Percentiles rank a stretch among this genome's conserved stretches.
Conservation (phyloP, 2,888 invertebrate genomes). For the Hylaea fasciaria region DNA sequence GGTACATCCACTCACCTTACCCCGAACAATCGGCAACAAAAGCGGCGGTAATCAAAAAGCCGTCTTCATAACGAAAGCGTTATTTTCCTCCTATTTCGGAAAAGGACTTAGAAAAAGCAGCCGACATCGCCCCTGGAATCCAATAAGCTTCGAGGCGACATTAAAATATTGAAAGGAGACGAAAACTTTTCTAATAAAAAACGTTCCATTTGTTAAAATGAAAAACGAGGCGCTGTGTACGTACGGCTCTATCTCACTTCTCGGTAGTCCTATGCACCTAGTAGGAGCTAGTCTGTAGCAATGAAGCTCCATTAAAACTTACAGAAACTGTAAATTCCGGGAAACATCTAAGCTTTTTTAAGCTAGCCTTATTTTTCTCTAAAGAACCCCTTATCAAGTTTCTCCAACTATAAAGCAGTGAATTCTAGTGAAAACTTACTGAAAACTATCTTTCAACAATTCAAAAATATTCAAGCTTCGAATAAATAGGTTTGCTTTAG, state of each 20-base stretch:
- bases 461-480: no score
- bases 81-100: slow-evolving; percentile 24
- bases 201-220: slow-evolving; percentile 67
- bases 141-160: slow-evolving; percentile 60
- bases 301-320: no score
- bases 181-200: slow-evolving; percentile 73
- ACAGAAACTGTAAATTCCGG: no score
- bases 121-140: slow-evolving; percentile 47
- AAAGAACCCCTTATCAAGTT: no score
- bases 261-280: neutral
- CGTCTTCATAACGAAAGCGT: slow-evolving; percentile 24
- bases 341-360: no score
- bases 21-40: slow-evolving; percentile 8
- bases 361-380: no score
- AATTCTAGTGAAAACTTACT: no score
- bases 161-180: slow-evolving; percentile 68
- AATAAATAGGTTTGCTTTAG: no score
- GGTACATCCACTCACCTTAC: neutral
- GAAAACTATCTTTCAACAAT: no score
- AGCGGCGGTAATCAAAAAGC: slow-evolving; percentile 13
- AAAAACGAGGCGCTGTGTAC: slow-evolving; percentile 56
- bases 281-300: no score
- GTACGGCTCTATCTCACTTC: slow-evolving; percentile 33
- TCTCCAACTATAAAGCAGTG: no score
- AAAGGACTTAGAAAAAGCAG: slow-evolving; percentile 28